A percentile compares a stretch with the other conserved stretches of the same genome.
phyloP scores from a whole-genome alignment of 2,797 vertebrate species.

The Gambelia wislizenii region DNA sequence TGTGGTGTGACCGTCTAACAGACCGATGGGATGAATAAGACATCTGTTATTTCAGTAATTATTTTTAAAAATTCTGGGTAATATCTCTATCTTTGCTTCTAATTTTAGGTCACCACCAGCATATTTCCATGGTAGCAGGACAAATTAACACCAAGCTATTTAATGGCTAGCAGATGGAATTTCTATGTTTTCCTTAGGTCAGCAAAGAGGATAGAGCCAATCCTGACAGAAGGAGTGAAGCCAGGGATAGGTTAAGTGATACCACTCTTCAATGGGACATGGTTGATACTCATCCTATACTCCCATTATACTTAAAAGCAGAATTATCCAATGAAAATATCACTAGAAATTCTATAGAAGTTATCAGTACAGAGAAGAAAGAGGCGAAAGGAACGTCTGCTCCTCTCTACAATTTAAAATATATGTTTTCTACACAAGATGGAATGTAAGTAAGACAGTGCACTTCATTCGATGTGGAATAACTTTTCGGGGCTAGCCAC shows the following conservation, averaged over 20 bases:
- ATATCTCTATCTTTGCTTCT: background rate
- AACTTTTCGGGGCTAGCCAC: background rate
- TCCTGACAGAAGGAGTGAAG: background rate
- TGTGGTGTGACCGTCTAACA: background rate
- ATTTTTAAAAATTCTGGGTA: conserved; percentile 11
- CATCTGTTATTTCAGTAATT: conserved; percentile 25
- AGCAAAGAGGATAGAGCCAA: background rate
- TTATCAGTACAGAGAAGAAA: background rate
- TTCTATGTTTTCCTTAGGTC: conserved; percentile 6
- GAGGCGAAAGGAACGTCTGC: background rate
- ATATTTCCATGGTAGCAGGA: background rate
- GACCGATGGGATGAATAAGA: conserved; percentile 6
- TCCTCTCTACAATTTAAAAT: background rate
- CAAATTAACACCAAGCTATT: background rate
- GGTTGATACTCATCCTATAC: background rate
- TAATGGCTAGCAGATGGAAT: background rate
- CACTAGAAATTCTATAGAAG: background rate
- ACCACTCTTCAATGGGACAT: background rate
- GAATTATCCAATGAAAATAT: background rate
- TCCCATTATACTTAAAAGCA: conserved; percentile 11
- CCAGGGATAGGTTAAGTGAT: background rate
- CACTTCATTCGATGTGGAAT: background rate
- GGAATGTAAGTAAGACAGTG: background rate
- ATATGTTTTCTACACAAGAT: background rate
- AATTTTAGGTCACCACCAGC: background rate